Evolutionary conservation across 2,113 vertebrate species (phyloP).

Genomic region (Callionymus lyra): DNA sequence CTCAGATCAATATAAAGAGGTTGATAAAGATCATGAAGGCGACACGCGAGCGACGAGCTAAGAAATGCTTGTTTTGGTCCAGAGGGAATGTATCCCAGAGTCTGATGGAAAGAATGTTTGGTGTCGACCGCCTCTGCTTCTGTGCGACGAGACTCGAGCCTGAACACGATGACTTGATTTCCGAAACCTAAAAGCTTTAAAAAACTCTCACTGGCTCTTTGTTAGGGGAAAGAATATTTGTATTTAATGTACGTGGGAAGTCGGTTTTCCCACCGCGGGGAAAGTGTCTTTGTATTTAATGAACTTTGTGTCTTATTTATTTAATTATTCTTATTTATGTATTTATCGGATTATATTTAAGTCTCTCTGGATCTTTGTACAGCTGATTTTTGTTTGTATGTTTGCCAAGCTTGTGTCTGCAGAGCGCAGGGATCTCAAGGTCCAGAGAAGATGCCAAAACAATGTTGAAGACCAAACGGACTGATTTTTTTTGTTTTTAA

Average conservation of each 20-base stretch:
- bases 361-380: constrained; percentile 53
- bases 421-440: constrained; percentile 26
- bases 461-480: constrained; percentile 47
- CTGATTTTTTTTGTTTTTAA: too few species aligned
- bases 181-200: constrained; percentile 84
- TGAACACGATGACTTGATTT: constrained; percentile 71
- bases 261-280: constrained; percentile 37
- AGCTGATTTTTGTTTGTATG: constrained; percentile 30
- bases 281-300: constrained; percentile 56
- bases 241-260: constrained; percentile 63
- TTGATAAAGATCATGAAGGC: constrained; percentile 15
- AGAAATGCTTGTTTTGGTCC: constrained; percentile 2
- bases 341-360: constrained; percentile 66
- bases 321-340: constrained; percentile 66
- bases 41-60: constrained; percentile 27
- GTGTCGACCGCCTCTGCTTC: constrained; percentile 41
- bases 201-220: constrained; percentile 66
- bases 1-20: constrained; percentile 5
- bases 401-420: constrained; percentile 43
- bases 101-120: too few species aligned
- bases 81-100: too few species aligned
- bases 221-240: constrained; percentile 49
- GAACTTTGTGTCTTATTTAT: constrained; percentile 53
- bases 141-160: constrained; percentile 62
- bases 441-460: constrained; percentile 44